Evolutionary conservation across 2,113 vertebrate species (phyloP).

Genomic region (Tricholaema leucomelas): DNA sequence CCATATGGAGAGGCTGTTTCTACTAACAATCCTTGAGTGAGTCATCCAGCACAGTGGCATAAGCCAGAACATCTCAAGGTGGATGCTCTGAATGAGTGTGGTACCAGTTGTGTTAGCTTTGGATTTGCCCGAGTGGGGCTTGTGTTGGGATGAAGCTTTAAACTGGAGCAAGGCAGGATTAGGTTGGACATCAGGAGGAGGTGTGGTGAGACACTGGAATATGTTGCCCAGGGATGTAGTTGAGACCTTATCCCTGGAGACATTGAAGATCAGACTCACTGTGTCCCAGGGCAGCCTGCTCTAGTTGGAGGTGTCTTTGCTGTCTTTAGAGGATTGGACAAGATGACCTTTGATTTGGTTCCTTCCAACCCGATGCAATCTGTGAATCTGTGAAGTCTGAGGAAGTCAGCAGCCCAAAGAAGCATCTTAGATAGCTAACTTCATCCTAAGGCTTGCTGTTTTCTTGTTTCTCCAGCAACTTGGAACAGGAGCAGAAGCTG

Average conservation of each 20-base stretch:
- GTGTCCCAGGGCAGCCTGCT: no score
- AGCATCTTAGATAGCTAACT: not conserved
- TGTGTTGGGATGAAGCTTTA: not conserved
- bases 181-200: no score
- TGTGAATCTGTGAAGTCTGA: not conserved
- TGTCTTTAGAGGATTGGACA: no score
- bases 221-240: no score
- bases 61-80: not conserved
- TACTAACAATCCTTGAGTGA: not conserved
- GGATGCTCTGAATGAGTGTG: not conserved
- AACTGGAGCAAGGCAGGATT: no score
- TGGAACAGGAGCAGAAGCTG: conserved; percentile 85
- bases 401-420: not conserved
- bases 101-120: not conserved
- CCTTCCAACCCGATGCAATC: no score
- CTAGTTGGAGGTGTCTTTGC: no score
- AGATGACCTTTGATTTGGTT: no score
- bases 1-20: not conserved
- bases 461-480: conserved; percentile 70
- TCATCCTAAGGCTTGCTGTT: not conserved
- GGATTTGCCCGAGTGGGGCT: not conserved
- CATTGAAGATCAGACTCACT: no score
- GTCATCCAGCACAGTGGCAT: not conserved
- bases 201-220: no score
- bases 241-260: no score